phyloP scores from a whole-genome alignment of 53 echinoderm and acorn worm species.

The Actinopyga echinites region DNA sequence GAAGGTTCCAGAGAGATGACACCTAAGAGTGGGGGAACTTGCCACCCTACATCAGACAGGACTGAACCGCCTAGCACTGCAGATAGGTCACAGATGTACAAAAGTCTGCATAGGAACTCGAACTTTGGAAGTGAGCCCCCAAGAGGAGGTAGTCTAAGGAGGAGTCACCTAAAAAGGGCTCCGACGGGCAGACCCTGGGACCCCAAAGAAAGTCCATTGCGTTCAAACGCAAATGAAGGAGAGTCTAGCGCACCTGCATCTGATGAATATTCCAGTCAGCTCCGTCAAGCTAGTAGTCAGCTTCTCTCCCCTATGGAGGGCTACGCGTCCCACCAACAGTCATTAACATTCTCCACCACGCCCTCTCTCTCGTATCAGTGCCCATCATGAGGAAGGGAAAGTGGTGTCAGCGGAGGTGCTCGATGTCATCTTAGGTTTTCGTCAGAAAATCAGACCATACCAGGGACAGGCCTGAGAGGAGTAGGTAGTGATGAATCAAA shows the following conservation, averaged over 20 bases:
- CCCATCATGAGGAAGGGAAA: neutral
- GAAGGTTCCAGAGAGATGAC: too few species aligned
- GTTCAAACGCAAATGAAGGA: neutral
- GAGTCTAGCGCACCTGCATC: neutral
- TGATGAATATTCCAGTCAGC: slow-evolving; percentile 9
- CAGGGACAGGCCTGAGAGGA: too few species aligned
- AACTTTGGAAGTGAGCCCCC: too few species aligned
- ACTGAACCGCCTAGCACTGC: too few species aligned
- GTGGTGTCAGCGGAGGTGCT: neutral
- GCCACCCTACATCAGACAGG: too few species aligned
- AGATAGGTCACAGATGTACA: too few species aligned
- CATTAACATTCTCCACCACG: neutral
- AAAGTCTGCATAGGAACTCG: too few species aligned
- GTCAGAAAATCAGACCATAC: slow-evolving; percentile 1
- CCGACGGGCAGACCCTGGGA: neutral
- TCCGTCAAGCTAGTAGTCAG: slow-evolving; percentile 3
- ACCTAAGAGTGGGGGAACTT: too few species aligned
- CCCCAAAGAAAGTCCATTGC: neutral
- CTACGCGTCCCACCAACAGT: neutral
- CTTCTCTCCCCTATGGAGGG: neutral
- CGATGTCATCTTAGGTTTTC: slow-evolving; percentile 27
- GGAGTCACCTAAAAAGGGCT: too few species aligned
- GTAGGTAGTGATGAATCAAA: too few species aligned
- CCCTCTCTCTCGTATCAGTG: slow-evolving; percentile 10
- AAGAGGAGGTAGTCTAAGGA: neutral